Evolutionary conservation across 2,113 vertebrate genomes (phyloP).

Genomic region (Xenopus borealis): DNA sequence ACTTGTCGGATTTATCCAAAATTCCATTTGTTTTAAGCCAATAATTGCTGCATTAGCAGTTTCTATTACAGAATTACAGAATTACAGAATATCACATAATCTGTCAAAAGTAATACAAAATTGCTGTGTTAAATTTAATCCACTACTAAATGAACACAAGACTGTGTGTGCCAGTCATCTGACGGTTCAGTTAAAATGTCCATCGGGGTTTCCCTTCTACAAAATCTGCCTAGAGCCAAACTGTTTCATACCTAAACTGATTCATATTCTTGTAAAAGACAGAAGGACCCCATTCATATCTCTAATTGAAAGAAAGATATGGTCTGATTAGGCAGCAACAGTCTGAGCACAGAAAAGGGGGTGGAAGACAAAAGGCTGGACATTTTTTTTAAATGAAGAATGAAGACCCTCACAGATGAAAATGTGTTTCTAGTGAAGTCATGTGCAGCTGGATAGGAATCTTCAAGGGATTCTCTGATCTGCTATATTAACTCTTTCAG

Average conservation of each 20-base stretch:
- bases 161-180: too few species aligned
- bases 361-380: not conserved
- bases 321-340: not conserved
- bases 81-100: too few species aligned
- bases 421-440: constrained; percentile 46
- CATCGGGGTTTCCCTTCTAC: not conserved
- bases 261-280: constrained; percentile 4
- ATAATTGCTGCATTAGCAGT: too few species aligned
- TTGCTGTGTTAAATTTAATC: too few species aligned
- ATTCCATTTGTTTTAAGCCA: too few species aligned
- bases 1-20: too few species aligned
- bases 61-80: too few species aligned
- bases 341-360: constrained; percentile 13
- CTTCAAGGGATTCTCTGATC: constrained; percentile 36
- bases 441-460: constrained; percentile 42
- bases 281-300: constrained; percentile 38
- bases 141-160: too few species aligned
- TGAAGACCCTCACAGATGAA: constrained; percentile 35
- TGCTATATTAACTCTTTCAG: constrained; percentile 26
- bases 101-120: too few species aligned
- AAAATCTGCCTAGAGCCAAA: constrained; percentile 13
- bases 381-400: constrained; percentile 34
- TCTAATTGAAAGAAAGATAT: not conserved
- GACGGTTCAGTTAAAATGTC: too few species aligned
- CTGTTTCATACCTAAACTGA: constrained; percentile 4